Conservation (phyloP, 2,888 invertebrate genomes). For the Dusona sp. region DNA sequence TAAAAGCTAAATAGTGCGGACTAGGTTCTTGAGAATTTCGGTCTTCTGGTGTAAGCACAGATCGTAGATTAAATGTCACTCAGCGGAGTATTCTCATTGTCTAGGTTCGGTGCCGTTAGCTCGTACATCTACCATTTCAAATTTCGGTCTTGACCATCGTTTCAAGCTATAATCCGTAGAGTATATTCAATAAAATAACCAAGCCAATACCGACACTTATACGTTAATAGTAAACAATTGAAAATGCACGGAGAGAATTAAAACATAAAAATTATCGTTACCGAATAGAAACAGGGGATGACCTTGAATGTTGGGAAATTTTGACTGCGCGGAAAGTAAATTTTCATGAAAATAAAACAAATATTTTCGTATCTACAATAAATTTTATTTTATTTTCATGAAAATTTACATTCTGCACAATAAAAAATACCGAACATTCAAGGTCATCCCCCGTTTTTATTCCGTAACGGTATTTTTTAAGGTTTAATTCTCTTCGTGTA, state of each 20-base stretch:
- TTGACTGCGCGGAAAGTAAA: too few species aligned
- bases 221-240: not conserved
- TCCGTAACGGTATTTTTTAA: too few species aligned
- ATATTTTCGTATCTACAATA: too few species aligned
- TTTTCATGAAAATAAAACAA: too few species aligned
- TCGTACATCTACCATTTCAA: constrained; percentile 3
- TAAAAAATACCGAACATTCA: too few species aligned
- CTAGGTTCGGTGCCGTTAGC: constrained; percentile 4
- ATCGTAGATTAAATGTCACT: constrained; percentile 58
- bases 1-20: constrained; percentile 48
- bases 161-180: constrained; percentile 22
- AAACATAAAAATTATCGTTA: too few species aligned
- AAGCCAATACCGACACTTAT: not conserved
- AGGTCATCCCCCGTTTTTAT: too few species aligned
- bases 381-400: too few species aligned
- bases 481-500: too few species aligned
- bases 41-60: constrained; percentile 52
- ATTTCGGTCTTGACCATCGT: constrained; percentile 47
- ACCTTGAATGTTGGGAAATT: too few species aligned
- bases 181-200: not conserved
- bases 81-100: constrained; percentile 6
- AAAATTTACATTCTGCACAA: too few species aligned
- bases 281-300: too few species aligned
- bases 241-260: not conserved
- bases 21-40: constrained; percentile 66